Evolutionary conservation across 2,888 invertebrate genomes (phyloP).

Genomic region (Drosophila meridiana): DNA sequence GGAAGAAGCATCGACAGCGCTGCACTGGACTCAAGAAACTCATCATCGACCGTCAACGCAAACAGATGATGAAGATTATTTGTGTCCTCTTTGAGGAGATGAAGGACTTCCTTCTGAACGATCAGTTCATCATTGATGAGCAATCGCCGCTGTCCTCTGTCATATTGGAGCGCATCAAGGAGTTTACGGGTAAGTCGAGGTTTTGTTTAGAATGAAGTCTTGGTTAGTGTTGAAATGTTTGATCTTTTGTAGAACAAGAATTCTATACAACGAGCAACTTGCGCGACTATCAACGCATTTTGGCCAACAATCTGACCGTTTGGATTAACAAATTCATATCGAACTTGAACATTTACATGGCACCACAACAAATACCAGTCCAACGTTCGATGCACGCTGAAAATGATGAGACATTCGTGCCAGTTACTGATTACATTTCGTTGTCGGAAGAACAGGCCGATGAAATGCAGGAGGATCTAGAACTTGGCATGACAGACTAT

Average conservation of each 20-base stretch:
- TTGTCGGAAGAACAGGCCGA: constrained; percentile 49
- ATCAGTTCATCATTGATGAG: constrained; percentile 80
- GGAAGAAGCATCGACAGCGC: constrained; percentile 56
- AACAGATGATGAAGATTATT: constrained; percentile 79
- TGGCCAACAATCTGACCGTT: constrained; percentile 82
- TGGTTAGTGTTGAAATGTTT: background rate
- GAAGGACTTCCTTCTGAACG: constrained; percentile 82
- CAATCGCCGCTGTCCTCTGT: constrained; percentile 71
- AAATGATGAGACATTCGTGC: constrained; percentile 73
- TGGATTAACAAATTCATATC: constrained; percentile 84
- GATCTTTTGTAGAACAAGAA: constrained; percentile 72
- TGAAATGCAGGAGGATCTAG: constrained; percentile 30
- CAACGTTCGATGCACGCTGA: constrained; percentile 44
- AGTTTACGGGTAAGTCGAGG: constrained; percentile 75
- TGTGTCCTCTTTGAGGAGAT: constrained; percentile 82
- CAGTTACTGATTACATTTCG: constrained; percentile 82
- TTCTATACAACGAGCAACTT: constrained; percentile 79
- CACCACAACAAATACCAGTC: constrained; percentile 47
- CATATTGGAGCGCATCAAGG: constrained; percentile 74
- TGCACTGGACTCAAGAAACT: constrained; percentile 72
- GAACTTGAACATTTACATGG: constrained; percentile 80
- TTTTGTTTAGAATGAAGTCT: background rate
- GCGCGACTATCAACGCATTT: constrained; percentile 77
- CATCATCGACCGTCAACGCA: constrained; percentile 69
- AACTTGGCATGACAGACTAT: constrained; percentile 39